Conservation (phyloP, 2,797 vertebrate genomes). For the Clarias platycephalus region DNA sequence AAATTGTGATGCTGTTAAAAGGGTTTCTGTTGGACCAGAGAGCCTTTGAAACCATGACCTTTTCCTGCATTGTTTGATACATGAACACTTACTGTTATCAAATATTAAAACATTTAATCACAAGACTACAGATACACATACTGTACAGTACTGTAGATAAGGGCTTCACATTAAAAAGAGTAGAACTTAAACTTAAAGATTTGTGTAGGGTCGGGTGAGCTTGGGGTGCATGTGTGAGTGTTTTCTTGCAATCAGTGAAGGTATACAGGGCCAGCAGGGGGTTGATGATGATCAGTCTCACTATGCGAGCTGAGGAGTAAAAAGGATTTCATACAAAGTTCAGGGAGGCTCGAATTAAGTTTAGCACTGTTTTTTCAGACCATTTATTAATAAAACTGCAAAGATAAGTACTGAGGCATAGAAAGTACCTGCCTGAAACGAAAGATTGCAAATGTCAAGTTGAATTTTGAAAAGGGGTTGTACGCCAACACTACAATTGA, state of each 20-base stretch:
- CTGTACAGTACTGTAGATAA: background rate
- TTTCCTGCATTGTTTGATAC: background rate
- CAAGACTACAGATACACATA: background rate
- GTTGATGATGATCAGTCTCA: background rate
- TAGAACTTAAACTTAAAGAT: slow-evolving; percentile 8
- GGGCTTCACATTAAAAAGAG: background rate
- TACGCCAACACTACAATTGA: slow-evolving; percentile 50
- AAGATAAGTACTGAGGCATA: slow-evolving; percentile 25
- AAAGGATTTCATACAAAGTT: slow-evolving; percentile 1
- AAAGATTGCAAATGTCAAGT: slow-evolving; percentile 46
- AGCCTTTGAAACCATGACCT: slow-evolving; percentile 12
- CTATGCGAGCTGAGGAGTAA: background rate
- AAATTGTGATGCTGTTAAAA: slow-evolving; percentile 44
- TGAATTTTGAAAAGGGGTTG: slow-evolving; percentile 44
- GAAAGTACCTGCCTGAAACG: slow-evolving; percentile 39
- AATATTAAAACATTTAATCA: slow-evolving; percentile 17
- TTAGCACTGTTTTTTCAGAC: slow-evolving; percentile 14
- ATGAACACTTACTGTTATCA: background rate
- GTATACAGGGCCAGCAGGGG: background rate
- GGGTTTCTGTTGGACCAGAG: slow-evolving; percentile 24
- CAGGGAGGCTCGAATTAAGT: slow-evolving; percentile 34
- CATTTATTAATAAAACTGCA: slow-evolving; percentile 33
- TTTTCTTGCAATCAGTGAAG: background rate
- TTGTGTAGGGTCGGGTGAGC: background rate
- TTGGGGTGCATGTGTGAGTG: slow-evolving; percentile 16